phyloP scores from a whole-genome alignment of 2,113 vertebrate genomes.

The Pogonocichla stellata region DNA sequence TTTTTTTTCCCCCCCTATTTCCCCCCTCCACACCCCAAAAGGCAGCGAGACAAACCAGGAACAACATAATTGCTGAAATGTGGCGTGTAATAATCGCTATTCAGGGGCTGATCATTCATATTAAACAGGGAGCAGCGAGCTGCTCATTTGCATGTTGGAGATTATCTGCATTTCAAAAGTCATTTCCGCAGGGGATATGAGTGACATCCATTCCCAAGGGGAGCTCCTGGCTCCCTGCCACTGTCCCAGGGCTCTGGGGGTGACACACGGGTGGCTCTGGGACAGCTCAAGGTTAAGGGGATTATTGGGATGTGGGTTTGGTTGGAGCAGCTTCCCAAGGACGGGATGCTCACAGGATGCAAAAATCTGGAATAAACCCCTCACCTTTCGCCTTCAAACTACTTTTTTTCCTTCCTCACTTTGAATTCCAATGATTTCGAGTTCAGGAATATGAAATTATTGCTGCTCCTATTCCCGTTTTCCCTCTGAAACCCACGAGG shows the following conservation, averaged over 20 bases:
- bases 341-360: background rate
- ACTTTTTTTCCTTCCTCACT: background rate
- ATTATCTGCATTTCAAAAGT: constrained; percentile 99
- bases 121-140: constrained; percentile 99
- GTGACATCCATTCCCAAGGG: constrained; percentile 95
- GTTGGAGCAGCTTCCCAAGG: background rate
- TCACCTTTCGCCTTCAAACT: background rate
- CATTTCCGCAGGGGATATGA: constrained; percentile 98
- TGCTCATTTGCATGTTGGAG: constrained; percentile 99
- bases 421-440: background rate
- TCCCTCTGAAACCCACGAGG: background rate
- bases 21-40: constrained; percentile 25
- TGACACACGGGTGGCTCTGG: background rate
- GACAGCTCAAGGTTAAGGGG: constrained; percentile 28
- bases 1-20: background rate
- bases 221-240: constrained; percentile 77
- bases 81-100: constrained; percentile 98
- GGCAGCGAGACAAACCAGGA: constrained; percentile 85
- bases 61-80: constrained; percentile 98
- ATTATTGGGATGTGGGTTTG: background rate
- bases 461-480: background rate
- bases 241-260: constrained; percentile 77
- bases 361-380: background rate
- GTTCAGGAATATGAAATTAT: background rate
- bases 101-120: constrained; percentile 97